Conservation (phyloP, 2,888 invertebrate genomes). For the Pyrgus malvae region DNA sequence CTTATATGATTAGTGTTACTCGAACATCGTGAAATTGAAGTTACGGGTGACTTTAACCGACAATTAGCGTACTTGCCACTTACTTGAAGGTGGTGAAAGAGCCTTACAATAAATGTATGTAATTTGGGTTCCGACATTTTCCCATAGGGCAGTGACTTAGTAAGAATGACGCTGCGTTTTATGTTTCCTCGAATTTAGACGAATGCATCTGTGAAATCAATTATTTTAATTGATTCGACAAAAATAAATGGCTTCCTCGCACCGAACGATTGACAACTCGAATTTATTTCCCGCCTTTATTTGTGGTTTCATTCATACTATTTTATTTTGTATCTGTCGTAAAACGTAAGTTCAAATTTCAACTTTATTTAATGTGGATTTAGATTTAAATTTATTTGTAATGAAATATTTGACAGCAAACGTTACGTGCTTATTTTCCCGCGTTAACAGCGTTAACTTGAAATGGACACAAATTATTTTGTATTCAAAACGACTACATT, state of each 20-base stretch:
- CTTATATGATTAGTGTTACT: no score
- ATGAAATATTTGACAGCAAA: not conserved
- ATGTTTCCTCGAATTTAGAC: slow-evolving; percentile 39
- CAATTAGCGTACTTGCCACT: no score
- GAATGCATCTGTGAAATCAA: slow-evolving; percentile 69
- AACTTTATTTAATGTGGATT: slow-evolving; percentile 13
- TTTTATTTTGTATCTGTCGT: slow-evolving; percentile 27
- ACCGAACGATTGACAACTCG: slow-evolving; percentile 61
- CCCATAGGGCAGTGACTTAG: slow-evolving; percentile 5
- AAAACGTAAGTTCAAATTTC: slow-evolving; percentile 17
- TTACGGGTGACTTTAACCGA: no score
- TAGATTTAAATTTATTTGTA: slow-evolving; percentile 2
- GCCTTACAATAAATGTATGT: no score
- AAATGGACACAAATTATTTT: slow-evolving; percentile 11
- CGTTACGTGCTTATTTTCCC: slow-evolving; percentile 14
- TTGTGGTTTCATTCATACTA: slow-evolving; percentile 36
- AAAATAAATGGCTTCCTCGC: slow-evolving; percentile 71
- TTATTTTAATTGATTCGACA: slow-evolving; percentile 76
- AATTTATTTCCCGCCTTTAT: slow-evolving; percentile 64
- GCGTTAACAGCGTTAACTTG: slow-evolving; percentile 19
- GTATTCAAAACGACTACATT: not conserved
- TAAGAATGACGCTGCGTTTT: slow-evolving; percentile 39
- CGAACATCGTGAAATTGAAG: no score
- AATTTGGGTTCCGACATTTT: not conserved
- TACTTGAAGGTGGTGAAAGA: no score